Evolutionary conservation across 1,140 invertebrate species (phyloP).

Genomic region (Pararge aegeria): DNA sequence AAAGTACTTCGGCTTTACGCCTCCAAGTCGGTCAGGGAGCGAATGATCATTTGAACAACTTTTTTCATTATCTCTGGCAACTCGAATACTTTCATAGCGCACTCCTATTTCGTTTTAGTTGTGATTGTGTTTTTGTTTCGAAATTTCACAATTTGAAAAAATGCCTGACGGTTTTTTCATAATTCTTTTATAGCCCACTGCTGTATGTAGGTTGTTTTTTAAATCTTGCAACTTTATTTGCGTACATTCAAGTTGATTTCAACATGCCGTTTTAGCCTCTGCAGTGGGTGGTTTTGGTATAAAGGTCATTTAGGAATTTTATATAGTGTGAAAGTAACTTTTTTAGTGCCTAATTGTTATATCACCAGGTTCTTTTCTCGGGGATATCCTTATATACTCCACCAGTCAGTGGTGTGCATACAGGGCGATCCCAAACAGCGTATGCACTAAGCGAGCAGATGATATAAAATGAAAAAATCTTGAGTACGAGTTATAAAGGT

Average conservation of each 20-base stretch:
- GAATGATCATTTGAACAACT: constrained; percentile 66
- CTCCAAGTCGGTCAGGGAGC: constrained; percentile 36
- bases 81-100: constrained; percentile 57
- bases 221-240: background rate
- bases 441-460: no score
- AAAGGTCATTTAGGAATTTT: no score
- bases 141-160: constrained; percentile 10
- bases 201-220: background rate
- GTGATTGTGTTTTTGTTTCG: constrained; percentile 37
- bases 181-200: background rate
- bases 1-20: background rate
- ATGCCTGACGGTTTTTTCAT: background rate
- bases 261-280: no score
- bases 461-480: no score
- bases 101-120: constrained; percentile 57
- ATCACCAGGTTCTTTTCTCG: no score
- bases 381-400: no score
- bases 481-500: no score
- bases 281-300: no score
- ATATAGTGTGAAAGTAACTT: no score
- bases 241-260: background rate
- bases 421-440: no score
- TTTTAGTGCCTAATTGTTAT: no score
- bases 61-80: constrained; percentile 67
- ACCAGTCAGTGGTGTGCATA: no score